phyloP scores from a whole-genome alignment of 2,888 invertebrate species.

The Temnothorax rugatulus region DNA sequence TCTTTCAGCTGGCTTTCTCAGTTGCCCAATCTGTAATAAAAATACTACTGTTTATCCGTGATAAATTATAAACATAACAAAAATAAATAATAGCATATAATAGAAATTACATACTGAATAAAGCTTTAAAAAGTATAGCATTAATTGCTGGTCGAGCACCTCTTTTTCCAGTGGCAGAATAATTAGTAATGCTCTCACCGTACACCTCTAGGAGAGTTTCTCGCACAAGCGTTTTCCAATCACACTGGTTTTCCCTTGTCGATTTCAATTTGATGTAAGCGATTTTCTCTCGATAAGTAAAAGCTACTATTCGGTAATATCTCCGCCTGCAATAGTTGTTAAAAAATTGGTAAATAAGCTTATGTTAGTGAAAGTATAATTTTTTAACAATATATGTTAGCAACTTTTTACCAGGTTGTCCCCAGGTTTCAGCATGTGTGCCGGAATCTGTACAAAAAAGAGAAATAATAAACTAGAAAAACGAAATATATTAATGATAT shows the following conservation, averaged over 20 bases:
- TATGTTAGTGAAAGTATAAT: not conserved
- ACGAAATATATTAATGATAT: not conserved
- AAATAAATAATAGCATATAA: not conserved
- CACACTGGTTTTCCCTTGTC: not conserved
- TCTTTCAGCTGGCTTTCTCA: not conserved
- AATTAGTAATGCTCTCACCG: not conserved
- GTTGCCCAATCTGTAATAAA: not conserved
- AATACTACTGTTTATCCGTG: not conserved
- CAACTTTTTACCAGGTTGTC: not conserved
- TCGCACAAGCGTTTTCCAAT: not conserved
- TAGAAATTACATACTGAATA: not conserved
- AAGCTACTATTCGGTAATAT: constrained; percentile 3
- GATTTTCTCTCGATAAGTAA: constrained; percentile 1
- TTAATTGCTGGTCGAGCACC: not conserved
- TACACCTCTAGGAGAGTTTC: constrained; percentile 9
- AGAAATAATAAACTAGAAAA: not conserved
- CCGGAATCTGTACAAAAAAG: not conserved
- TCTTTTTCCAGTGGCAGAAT: constrained; percentile 8
- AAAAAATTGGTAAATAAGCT: not conserved
- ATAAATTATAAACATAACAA: not conserved
- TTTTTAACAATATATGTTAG: not conserved
- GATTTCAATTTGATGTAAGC: not conserved
- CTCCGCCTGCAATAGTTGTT: not conserved
- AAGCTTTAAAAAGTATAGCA: constrained; percentile 1
- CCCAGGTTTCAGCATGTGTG: not conserved